Base-by-base conservation (phyloP, 2,888 invertebrate genomes). In the Eristalinus sepulchralis region DNA sequence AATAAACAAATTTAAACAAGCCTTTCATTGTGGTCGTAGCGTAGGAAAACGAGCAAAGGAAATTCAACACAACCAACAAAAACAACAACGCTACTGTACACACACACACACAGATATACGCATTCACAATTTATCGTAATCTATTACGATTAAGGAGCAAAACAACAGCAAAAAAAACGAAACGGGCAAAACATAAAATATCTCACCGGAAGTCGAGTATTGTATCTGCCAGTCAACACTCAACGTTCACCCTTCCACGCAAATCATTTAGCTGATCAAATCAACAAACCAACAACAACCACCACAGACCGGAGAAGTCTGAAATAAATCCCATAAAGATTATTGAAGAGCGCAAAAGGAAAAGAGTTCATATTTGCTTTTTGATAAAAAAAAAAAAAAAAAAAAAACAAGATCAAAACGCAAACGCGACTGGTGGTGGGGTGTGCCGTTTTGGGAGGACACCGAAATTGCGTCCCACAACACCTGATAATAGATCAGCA, bases 161-260 rank as follows among this genome's bases (percentile, higher is more conserved):
- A 13, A 34, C n/a, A 20, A 6, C 27, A 5, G 27, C 27, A 5
- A 34, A 63, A 20, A 63, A 27, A 62, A 27, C 13, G 13, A 66
- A 64, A 75, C 27, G 2, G 27, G 27, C 27, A 27, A 27, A 27
- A 27, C 27, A 27, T 66, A 59, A 67, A 67, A 76, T 68, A 76
- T 76, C 53, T 24, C 76, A 76, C 76, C 76, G 76, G 76, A 76
- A 76, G 76, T 60, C 60, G 34, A 76, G 60, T 59, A 62, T 76
- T 76, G 39, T 76, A 67, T 60, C 59, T 60, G 47, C 57, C 36
- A 47, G n/a, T 47, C 33, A 55, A 34, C 62, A 62, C 53, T 47
- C 24, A 11, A 59, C 60, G n/a, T 31, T 31, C 31, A 22, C 60
- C 60, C 20, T 31, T 36, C 47, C 31, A 62, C 22, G 11, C 47